Evolutionary conservation across 2,113 vertebrate genomes (phyloP).

Genomic region (Trichechus manatus): DNA sequence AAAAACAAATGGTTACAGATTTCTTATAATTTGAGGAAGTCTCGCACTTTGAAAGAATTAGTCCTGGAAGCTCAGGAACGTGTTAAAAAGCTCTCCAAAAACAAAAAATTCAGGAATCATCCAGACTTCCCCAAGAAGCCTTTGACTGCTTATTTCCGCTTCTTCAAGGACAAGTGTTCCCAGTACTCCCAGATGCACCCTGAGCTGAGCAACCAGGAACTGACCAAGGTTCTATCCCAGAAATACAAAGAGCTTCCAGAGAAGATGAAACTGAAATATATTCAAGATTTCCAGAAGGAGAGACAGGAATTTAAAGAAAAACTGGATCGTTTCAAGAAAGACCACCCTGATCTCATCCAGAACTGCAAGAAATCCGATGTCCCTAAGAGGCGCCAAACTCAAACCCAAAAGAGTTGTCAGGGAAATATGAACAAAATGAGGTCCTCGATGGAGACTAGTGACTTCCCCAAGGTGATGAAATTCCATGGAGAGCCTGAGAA

Average conservation of each 20-base stretch:
- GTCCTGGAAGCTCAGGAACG: neutral
- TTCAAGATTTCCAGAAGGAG: constrained; percentile 93
- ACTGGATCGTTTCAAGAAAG: constrained; percentile 92
- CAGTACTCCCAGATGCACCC: constrained; percentile 94
- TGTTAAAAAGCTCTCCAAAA: neutral
- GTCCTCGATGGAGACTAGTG: constrained; percentile 87
- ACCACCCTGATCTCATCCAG: constrained; percentile 92
- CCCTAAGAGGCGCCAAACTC: constrained; percentile 91
- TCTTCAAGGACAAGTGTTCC: constrained; percentile 96
- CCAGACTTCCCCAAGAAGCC: constrained; percentile 95
- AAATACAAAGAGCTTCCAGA: constrained; percentile 94
- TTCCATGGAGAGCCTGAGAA: constrained; percentile 95
- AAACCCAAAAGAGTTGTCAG: constrained; percentile 90
- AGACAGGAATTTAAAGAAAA: constrained; percentile 92
- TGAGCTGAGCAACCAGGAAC: constrained; percentile 93
- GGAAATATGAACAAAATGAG: constrained; percentile 92
- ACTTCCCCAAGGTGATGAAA: constrained; percentile 91
- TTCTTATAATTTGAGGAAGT: constrained; percentile 25
- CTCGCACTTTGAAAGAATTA: neutral
- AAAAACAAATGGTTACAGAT: constrained; percentile 58
- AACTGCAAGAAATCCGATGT: constrained; percentile 90
- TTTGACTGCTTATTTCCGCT: constrained; percentile 95
- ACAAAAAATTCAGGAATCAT: neutral
- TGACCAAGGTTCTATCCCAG: constrained; percentile 95
- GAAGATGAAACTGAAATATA: constrained; percentile 95